Percentiles rank a stretch among this genome's conserved stretches.
phyloP scores from a whole-genome alignment of 1,140 invertebrate species.

The Yoshiicerus persimilis region DNA sequence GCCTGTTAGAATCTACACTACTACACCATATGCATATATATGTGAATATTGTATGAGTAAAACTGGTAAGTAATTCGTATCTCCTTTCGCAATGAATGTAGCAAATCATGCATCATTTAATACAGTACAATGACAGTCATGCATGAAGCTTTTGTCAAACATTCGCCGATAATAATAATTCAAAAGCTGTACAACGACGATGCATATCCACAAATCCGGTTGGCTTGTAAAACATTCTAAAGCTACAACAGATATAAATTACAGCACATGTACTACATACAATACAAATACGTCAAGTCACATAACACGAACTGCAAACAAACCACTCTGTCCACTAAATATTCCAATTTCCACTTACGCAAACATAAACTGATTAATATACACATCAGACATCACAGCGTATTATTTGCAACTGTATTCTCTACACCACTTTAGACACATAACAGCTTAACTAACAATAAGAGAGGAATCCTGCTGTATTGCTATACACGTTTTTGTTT shows the following conservation, averaged over 20 bases:
- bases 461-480: too few relatives aligned
- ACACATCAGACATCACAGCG: not conserved
- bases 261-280: not conserved
- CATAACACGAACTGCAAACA: not conserved
- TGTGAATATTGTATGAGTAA: not conserved
- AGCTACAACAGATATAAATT: not conserved
- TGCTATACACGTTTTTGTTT: too few relatives aligned
- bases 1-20: not conserved
- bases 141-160: not conserved
- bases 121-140: not conserved
- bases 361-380: not conserved
- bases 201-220: not conserved
- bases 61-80: too few relatives aligned
- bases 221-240: not conserved
- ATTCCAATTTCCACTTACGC: not conserved
- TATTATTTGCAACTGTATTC: too few relatives aligned
- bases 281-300: not conserved
- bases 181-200: not conserved
- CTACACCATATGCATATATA: not conserved
- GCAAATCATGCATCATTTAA: not conserved
- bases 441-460: too few relatives aligned
- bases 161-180: not conserved
- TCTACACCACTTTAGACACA: too few relatives aligned
- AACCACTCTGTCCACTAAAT: not conserved
- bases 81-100: not conserved